A percentile compares a stretch with the other conserved stretches of the same genome.
Conservation (phyloP, 1,140 invertebrate genomes). For the Dinoponera quadriceps region DNA sequence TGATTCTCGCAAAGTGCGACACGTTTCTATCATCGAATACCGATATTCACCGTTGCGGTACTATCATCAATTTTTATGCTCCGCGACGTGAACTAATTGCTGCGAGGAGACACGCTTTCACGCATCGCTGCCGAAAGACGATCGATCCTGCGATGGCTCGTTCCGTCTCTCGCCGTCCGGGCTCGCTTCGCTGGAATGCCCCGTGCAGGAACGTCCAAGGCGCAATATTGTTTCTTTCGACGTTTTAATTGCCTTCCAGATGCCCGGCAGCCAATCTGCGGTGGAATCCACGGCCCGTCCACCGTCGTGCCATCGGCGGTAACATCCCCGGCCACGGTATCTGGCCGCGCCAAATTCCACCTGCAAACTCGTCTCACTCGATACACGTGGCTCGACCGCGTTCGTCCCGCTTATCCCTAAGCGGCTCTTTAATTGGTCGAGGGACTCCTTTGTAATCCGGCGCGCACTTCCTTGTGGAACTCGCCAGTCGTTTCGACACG, state of each 20-base stretch:
- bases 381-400: constrained; percentile 53
- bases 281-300: constrained; percentile 51
- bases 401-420: constrained; percentile 54
- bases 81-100: neutral
- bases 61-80: neutral
- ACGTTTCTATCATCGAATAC: neutral
- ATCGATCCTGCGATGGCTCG: constrained; percentile 10
- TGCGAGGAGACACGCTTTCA: constrained; percentile 1
- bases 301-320: constrained; percentile 59
- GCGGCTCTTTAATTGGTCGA: constrained; percentile 66
- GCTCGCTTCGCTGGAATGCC: constrained; percentile 55
- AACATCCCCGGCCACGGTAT: constrained; percentile 52
- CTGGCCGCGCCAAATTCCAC: constrained; percentile 64
- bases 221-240: constrained; percentile 75
- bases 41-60: neutral
- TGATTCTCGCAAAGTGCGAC: neutral
- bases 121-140: neutral
- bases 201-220: constrained; percentile 54
- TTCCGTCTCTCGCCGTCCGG: neutral
- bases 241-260: constrained; percentile 72
- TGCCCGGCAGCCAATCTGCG: constrained; percentile 53
- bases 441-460: constrained; percentile 48
- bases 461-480: constrained; percentile 53
- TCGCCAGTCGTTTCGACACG: constrained; percentile 54
- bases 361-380: constrained; percentile 46